Evolutionary conservation across 2,797 vertebrate species (phyloP).

Genomic region (Centropyge bicolor): DNA sequence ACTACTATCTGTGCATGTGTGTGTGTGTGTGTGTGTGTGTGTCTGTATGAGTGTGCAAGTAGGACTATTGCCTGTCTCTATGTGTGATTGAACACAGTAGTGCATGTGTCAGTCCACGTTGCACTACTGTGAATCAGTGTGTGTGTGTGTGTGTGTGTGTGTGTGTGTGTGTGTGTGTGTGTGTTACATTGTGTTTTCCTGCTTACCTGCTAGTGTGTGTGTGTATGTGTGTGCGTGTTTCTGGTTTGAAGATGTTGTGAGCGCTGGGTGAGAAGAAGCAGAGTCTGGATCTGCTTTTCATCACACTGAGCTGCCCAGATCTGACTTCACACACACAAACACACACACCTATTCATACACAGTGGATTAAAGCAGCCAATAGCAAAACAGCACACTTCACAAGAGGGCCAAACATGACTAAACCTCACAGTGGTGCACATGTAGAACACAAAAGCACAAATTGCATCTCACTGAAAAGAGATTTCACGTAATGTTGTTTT

Average conservation of each 20-base stretch:
- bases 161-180: slow-evolving; percentile 15
- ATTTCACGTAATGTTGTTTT: slow-evolving; percentile 30
- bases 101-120: slow-evolving; percentile 27
- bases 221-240: slow-evolving; percentile 47
- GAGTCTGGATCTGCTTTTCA: slow-evolving; percentile 83
- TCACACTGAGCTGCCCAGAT: slow-evolving; percentile 79
- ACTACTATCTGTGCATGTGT: slow-evolving; percentile 31
- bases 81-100: slow-evolving; percentile 22
- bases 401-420: slow-evolving; percentile 58
- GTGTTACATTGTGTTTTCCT: slow-evolving; percentile 41
- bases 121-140: not conserved
- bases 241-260: slow-evolving; percentile 74
- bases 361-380: slow-evolving; percentile 67
- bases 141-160: slow-evolving; percentile 19
- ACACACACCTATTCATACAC: slow-evolving; percentile 59
- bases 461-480: slow-evolving; percentile 53
- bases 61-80: slow-evolving; percentile 16
- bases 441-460: slow-evolving; percentile 46
- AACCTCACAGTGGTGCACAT: slow-evolving; percentile 40
- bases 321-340: slow-evolving; percentile 32
- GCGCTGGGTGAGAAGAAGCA: slow-evolving; percentile 79
- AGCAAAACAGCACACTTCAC: slow-evolving; percentile 40
- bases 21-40: slow-evolving; percentile 50
- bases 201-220: slow-evolving; percentile 51
- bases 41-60: slow-evolving; percentile 23